Conservation (phyloP, 2,888 invertebrate genomes). For the Odiellus spinosus region DNA sequence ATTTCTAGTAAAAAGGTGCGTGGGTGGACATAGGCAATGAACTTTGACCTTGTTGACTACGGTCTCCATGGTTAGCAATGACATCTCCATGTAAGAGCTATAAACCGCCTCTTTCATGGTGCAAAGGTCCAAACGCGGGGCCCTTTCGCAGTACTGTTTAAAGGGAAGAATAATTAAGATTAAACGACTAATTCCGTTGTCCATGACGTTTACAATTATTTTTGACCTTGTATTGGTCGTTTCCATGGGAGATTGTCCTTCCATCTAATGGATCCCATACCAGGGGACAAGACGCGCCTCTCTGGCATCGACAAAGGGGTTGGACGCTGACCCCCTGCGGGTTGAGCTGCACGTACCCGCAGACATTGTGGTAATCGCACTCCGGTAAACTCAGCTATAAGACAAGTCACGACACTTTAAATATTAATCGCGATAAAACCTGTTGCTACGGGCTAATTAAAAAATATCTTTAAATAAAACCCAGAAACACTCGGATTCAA, state of each 20-base stretch:
- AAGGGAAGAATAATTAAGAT: not conserved
- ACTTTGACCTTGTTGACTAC: conserved; percentile 8
- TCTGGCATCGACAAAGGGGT: conserved; percentile 22
- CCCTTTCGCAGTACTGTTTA: conserved; percentile 9
- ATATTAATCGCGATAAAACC: too few relatives aligned
- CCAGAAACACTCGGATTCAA: too few relatives aligned
- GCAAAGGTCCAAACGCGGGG: conserved; percentile 8
- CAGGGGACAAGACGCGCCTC: conserved; percentile 20
- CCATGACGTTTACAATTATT: too few relatives aligned
- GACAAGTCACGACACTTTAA: too few relatives aligned
- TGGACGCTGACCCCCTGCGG: conserved; percentile 23
- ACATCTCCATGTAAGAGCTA: conserved; percentile 7
- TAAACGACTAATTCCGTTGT: not conserved
- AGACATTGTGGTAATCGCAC: conserved; percentile 22
- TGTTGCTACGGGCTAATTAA: too few relatives aligned
- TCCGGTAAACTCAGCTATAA: conserved; percentile 11
- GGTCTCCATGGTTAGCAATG: conserved; percentile 7
- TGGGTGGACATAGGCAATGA: conserved; percentile 11
- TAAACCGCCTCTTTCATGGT: conserved; percentile 8
- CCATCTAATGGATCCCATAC: conserved; percentile 25
- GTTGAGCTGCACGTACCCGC: conserved; percentile 26
- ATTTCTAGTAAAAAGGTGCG: conserved; percentile 9
- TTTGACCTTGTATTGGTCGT: conserved; percentile 27
- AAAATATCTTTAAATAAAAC: too few relatives aligned
- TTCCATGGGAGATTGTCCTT: conserved; percentile 24